A percentile compares a stretch with the other conserved stretches of the same genome.
Conservation (phyloP, 1,140 invertebrate genomes). For the Ylistrum balloti region DNA sequence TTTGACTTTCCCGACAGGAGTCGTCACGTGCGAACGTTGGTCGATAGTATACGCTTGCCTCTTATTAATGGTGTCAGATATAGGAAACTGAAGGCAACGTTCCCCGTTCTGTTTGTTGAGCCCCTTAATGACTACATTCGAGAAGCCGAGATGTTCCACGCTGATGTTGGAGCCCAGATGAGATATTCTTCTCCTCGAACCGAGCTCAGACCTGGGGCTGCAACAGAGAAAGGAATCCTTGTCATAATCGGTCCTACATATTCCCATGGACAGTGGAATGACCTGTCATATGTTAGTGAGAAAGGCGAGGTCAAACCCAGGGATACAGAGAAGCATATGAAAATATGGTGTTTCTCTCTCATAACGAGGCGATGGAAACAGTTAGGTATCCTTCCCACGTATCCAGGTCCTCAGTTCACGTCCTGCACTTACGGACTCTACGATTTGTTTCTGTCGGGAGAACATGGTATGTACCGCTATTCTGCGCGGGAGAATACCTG, state of each 20-base stretch:
- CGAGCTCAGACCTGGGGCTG: not conserved
- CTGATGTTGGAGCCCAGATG: not conserved
- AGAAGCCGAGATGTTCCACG: not conserved
- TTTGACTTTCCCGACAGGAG: not conserved
- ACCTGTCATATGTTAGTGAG: not conserved
- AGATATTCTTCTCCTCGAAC: not conserved
- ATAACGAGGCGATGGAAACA: conserved; percentile 13
- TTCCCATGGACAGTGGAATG: not conserved
- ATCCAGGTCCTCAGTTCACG: not conserved
- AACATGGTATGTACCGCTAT: not conserved
- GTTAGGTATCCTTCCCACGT: not conserved
- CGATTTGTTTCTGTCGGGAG: not conserved
- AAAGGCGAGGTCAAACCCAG: not conserved
- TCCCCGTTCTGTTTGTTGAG: not conserved
- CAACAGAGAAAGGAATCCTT: not conserved
- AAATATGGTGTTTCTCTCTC: conserved; percentile 3
- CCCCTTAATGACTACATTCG: not conserved
- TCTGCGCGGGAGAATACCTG: not conserved
- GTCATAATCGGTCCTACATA: not conserved
- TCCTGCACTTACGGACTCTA: not conserved
- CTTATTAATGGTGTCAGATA: not conserved
- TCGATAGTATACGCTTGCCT: not conserved
- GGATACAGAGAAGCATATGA: not conserved
- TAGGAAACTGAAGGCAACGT: not conserved
- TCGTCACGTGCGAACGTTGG: not conserved